A percentile compares a stretch with the other conserved stretches of the same genome.
Conservation (phyloP, 2,888 invertebrate species). For the Alitta virens region DNA sequence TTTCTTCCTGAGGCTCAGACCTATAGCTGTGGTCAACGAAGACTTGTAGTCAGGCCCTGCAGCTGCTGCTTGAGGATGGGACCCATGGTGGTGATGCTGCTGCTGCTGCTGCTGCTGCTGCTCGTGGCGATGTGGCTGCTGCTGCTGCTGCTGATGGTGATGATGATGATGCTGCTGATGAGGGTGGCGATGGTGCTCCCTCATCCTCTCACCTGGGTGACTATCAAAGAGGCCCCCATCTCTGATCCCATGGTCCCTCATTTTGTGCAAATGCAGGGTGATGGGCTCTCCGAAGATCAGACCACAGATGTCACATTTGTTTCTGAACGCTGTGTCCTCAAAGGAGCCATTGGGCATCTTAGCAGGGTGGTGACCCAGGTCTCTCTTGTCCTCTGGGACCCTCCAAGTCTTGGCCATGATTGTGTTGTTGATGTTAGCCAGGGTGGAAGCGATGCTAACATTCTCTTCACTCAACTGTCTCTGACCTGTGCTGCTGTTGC, state of each 20-base stretch:
- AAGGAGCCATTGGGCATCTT: slow-evolving; percentile 3
- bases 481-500: neutral
- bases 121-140: no score
- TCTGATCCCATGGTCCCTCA: slow-evolving; percentile 52
- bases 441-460: neutral
- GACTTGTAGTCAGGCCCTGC: neutral
- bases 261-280: slow-evolving; percentile 58
- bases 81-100: no score
- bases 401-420: slow-evolving; percentile 16
- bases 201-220: neutral
- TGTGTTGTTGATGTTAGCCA: neutral
- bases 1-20: slow-evolving; percentile 14
- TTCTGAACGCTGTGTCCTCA: slow-evolving; percentile 7
- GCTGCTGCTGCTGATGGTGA: neutral
- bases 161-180: slow-evolving; percentile 2
- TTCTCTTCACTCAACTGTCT: neutral
- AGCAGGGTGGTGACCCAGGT: neutral
- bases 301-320: slow-evolving; percentile 55
- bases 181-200: slow-evolving; percentile 4
- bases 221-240: neutral
- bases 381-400: slow-evolving; percentile 6
- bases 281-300: slow-evolving; percentile 54
- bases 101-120: no score
- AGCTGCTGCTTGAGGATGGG: slow-evolving; percentile 1
- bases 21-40: slow-evolving; percentile 1